phyloP scores from a whole-genome alignment of 2,113 vertebrate species.

The Zosterops lateralis region DNA sequence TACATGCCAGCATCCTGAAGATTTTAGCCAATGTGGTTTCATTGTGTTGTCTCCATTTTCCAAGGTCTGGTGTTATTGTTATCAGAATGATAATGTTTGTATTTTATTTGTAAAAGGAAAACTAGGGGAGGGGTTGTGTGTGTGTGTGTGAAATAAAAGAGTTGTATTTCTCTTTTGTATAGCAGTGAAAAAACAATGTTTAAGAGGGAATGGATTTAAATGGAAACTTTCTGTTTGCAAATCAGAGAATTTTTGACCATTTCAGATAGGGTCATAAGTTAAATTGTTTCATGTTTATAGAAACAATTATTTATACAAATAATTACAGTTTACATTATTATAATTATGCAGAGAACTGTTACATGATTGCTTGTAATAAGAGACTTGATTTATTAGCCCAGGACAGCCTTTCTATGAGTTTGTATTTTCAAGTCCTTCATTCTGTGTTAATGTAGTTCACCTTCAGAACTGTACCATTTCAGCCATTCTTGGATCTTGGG shows the following conservation, averaged over 20 bases:
- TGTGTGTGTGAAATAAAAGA: neutral
- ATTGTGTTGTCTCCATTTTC: neutral
- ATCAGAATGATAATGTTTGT: neutral
- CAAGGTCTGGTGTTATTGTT: neutral
- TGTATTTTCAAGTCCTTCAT: neutral
- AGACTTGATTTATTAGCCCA: neutral
- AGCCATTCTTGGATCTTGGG: neutral
- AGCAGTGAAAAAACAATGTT: neutral
- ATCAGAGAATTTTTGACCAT: neutral
- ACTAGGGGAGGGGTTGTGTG: rapidly evolving
- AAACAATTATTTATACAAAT: neutral
- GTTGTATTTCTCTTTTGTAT: neutral
- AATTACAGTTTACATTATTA: neutral
- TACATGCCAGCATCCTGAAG: neutral
- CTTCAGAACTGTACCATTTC: neutral
- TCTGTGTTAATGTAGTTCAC: neutral
- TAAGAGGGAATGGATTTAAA: neutral
- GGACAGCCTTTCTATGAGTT: neutral
- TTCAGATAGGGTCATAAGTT: neutral
- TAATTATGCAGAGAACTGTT: neutral
- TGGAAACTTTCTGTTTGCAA: neutral
- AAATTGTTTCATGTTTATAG: neutral
- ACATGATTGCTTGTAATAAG: neutral
- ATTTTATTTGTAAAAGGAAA: neutral
- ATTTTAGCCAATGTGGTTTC: neutral